Percentiles rank a stretch among this genome's conserved stretches.
Evolutionary conservation across 2,797 vertebrate species (phyloP).

Genomic region (Notolepis coatsorum): DNA sequence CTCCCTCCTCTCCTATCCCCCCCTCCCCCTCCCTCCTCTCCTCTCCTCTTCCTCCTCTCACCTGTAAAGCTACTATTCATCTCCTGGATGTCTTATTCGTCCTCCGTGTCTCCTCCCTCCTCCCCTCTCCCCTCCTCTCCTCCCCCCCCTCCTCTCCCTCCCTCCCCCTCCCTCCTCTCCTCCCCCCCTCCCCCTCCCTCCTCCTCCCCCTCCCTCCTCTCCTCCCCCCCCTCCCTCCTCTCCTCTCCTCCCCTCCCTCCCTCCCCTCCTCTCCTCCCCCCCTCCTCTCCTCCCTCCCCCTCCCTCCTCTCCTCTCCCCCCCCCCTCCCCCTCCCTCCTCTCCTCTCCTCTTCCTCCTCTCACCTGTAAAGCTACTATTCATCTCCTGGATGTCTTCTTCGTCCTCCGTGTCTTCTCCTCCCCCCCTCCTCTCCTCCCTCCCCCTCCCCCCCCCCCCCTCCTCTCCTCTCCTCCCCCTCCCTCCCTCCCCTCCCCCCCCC

Average conservation of each 20-base stretch:
- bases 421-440: conserved; percentile 24
- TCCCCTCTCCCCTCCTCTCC: conserved; percentile 50
- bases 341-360: conserved; percentile 40
- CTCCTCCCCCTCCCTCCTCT: not conserved
- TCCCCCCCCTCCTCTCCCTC: conserved; percentile 10
- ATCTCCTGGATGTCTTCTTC: too few relatives aligned
- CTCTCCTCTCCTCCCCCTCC: not conserved
- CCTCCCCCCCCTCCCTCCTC: conserved; percentile 3
- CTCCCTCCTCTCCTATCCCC: not conserved
- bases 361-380: too few relatives aligned
- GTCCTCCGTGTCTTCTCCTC: conserved; percentile 2
- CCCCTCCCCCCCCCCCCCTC: conserved; percentile 39
- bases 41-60: not conserved
- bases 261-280: conserved; percentile 4
- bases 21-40: conserved; percentile 20
- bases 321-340: conserved; percentile 45
- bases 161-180: conserved; percentile 38
- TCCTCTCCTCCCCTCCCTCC: conserved; percentile 27
- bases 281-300: conserved; percentile 13
- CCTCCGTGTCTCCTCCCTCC: too few relatives aligned
- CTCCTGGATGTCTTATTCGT: too few relatives aligned
- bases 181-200: not conserved
- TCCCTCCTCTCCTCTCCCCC: conserved; percentile 1
- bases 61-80: conserved; percentile 88
- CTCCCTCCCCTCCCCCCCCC: not conserved